Evolutionary conservation across 2,797 vertebrate genomes (phyloP).

Genomic region (Aythya fuligula): DNA sequence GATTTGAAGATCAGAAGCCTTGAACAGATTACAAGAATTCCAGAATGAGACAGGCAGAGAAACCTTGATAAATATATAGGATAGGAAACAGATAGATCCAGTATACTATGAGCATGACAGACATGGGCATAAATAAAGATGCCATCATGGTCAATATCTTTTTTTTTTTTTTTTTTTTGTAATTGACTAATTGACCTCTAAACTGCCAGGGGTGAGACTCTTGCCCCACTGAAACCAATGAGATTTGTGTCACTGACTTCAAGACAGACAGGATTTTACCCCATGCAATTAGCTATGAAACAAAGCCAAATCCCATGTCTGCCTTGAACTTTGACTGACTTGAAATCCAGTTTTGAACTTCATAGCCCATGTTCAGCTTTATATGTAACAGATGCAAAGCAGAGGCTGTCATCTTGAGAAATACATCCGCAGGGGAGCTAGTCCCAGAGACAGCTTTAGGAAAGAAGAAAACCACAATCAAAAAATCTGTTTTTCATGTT

Average conservation of each 20-base stretch:
- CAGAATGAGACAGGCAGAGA: not conserved
- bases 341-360: constrained; percentile 18
- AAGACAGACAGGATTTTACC: not conserved
- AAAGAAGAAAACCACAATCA: not conserved
- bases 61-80: not conserved
- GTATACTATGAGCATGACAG: not conserved
- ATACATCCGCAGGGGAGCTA: not conserved
- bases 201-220: not conserved
- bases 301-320: constrained; percentile 9
- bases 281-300: not conserved
- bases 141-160: not conserved
- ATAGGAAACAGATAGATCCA: not conserved
- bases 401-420: constrained; percentile 8
- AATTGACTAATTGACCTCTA: not conserved
- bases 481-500: not conserved
- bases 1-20: not conserved
- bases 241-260: constrained; percentile 18
- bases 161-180: not conserved
- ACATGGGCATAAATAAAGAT: not conserved
- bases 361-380: not conserved
- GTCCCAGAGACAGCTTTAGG: not conserved
- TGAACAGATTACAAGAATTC: not conserved
- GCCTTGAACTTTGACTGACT: not conserved
- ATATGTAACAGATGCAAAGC: not conserved
- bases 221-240: not conserved